These are phyloP conservation scores for Meghimatium bilineatum DNA, from an alignment of 2,888 invertebrate genomes.

Conservation along the genomic window DNA sequence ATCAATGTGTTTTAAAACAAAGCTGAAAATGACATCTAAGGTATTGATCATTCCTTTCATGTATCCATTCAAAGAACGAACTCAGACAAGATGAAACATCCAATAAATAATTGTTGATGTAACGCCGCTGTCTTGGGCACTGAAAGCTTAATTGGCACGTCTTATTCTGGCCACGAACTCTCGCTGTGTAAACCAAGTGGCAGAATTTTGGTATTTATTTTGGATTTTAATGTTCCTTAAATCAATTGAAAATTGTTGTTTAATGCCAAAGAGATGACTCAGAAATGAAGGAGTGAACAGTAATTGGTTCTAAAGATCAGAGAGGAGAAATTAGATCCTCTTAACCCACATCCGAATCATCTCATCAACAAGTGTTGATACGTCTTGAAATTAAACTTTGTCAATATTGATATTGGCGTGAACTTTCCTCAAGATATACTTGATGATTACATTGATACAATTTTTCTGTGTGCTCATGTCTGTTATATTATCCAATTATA, in stretches of 20 bases:
- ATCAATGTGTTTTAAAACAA: too few relatives aligned
- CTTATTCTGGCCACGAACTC: not conserved
- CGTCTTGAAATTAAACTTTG: too few relatives aligned
- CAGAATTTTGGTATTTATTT: not conserved
- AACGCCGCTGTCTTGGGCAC: not conserved
- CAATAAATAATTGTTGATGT: not conserved
- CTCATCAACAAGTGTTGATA: not conserved
- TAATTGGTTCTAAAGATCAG: not conserved
- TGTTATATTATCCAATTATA: too few relatives aligned
- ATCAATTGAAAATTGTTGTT: constrained; percentile 3
- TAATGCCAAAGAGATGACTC: not conserved
- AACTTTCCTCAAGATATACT: too few relatives aligned
- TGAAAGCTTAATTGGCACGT: not conserved
- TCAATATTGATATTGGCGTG: too few relatives aligned
- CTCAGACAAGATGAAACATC: too few relatives aligned
- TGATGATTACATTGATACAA: too few relatives aligned
- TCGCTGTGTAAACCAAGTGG: not conserved
- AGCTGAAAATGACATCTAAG: too few relatives aligned
- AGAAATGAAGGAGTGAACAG: not conserved
- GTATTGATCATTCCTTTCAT: too few relatives aligned
- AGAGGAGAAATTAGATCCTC: not conserved
- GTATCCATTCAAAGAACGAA: too few relatives aligned
- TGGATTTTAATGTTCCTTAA: not conserved
- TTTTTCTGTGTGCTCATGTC: too few relatives aligned
- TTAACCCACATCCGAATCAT: not conserved